phyloP scores from a whole-genome alignment of 2,888 invertebrate genomes.

The Cinara cedri region DNA sequence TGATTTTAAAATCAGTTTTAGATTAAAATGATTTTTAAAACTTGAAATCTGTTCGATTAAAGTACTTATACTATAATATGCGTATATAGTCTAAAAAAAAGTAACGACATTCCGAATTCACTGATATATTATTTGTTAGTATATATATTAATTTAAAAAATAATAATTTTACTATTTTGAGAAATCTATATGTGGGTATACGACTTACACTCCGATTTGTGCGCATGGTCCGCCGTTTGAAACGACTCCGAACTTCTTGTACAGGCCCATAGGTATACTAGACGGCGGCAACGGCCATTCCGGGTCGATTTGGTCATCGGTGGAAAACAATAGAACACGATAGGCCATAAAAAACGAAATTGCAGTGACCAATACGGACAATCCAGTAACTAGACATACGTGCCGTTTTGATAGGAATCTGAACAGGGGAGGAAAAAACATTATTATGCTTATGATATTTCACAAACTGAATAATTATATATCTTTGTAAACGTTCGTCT shows the following conservation, averaged over 20 bases:
- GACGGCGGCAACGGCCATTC: conserved; percentile 58
- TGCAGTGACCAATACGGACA: background rate
- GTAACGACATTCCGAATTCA: too few relatives aligned
- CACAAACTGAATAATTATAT: too few relatives aligned
- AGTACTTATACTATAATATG: too few relatives aligned
- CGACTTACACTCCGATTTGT: conserved; percentile 62
- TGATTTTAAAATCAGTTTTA: too few relatives aligned
- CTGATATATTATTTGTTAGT: too few relatives aligned
- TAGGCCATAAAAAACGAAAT: background rate
- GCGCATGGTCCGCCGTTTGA: conserved; percentile 64
- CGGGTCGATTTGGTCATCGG: background rate
- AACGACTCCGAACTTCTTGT: conserved; percentile 62
- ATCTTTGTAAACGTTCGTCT: too few relatives aligned
- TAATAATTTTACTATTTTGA: too few relatives aligned
- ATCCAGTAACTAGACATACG: background rate
- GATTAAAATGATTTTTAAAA: too few relatives aligned
- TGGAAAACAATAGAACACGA: background rate
- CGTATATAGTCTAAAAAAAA: too few relatives aligned
- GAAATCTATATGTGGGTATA: background rate
- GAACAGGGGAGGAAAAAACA: background rate
- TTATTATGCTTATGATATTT: too few relatives aligned
- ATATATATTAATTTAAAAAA: too few relatives aligned
- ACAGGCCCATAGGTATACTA: conserved; percentile 59
- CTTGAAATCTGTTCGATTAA: too few relatives aligned
- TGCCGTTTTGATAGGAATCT: conserved; percentile 11